Conservation (phyloP, 2,888 invertebrate species). For the Diarsia mendica region DNA sequence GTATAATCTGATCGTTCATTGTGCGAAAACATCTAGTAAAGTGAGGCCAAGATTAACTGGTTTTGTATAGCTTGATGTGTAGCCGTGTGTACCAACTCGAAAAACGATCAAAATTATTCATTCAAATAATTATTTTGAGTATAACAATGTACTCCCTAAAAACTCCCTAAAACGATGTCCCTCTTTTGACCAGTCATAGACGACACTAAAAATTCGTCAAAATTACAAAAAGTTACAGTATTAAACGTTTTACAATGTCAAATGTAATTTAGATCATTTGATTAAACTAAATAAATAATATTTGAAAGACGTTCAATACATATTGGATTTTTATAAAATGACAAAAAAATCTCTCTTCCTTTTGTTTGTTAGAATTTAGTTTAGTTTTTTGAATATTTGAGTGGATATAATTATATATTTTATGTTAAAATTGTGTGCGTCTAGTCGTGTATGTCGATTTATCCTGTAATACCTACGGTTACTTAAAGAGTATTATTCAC, state of each 20-base stretch:
- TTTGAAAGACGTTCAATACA: background rate
- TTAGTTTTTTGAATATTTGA: slow-evolving; percentile 19
- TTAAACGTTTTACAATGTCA: slow-evolving; percentile 1
- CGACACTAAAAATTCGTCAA: background rate
- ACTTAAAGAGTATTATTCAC: slow-evolving; percentile 63
- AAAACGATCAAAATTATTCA: no score
- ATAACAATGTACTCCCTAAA: no score
- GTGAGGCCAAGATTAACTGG: no score
- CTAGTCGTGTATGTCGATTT: slow-evolving; percentile 54
- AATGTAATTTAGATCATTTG: background rate
- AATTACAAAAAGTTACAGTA: slow-evolving; percentile 25
- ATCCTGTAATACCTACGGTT: slow-evolving; percentile 48
- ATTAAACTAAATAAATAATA: background rate
- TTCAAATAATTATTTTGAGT: no score
- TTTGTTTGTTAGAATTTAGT: slow-evolving; percentile 5
- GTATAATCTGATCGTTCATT: no score
- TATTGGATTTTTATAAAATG: slow-evolving; percentile 13
- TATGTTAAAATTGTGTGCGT: slow-evolving; percentile 50
- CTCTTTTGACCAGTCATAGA: background rate
- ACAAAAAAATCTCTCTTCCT: slow-evolving; percentile 34
- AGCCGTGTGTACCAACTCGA: no score
- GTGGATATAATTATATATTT: slow-evolving; percentile 13
- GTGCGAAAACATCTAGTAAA: no score
- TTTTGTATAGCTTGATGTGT: no score
- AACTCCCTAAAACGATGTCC: background rate